A percentile compares a stretch with the other conserved stretches of the same genome.
Evolutionary conservation across 2,888 invertebrate genomes (phyloP).

Genomic region (Rugalucina vietnamica): DNA sequence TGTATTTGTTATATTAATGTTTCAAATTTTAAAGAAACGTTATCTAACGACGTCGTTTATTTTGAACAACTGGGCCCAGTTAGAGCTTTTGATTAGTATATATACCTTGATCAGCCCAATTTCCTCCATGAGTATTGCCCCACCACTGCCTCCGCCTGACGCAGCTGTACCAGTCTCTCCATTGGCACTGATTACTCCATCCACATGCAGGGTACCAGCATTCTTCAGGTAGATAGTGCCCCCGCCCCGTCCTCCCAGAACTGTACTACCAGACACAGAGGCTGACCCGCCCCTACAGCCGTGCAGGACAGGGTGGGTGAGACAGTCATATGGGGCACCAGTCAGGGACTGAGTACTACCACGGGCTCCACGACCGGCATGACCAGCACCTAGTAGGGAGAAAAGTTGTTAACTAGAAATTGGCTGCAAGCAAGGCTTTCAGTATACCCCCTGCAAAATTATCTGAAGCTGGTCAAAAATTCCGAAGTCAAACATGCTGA

Average conservation of each 20-base stretch:
- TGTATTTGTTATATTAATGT: too few relatives aligned
- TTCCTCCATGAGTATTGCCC: slow-evolving; percentile 65
- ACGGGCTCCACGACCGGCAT: slow-evolving; percentile 74
- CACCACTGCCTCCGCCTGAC: slow-evolving; percentile 74
- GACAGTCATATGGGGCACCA: slow-evolving; percentile 68
- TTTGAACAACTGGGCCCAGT: too few relatives aligned
- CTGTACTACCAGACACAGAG: slow-evolving; percentile 12
- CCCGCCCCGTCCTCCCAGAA: slow-evolving; percentile 68
- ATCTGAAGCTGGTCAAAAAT: too few relatives aligned
- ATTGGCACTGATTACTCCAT: slow-evolving; percentile 71
- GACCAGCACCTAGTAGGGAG: slow-evolving; percentile 72
- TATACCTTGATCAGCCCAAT: slow-evolving; percentile 64
- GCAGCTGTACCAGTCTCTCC: slow-evolving; percentile 61
- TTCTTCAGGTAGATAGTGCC: slow-evolving; percentile 68
- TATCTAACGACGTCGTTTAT: too few relatives aligned
- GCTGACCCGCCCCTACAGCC: slow-evolving; percentile 73
- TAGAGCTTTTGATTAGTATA: too few relatives aligned
- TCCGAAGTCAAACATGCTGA: too few relatives aligned
- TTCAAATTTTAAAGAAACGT: too few relatives aligned
- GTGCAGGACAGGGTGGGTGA: slow-evolving; percentile 65
- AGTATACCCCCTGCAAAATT: too few relatives aligned
- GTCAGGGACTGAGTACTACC: slow-evolving; percentile 54
- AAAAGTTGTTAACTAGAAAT: too few relatives aligned
- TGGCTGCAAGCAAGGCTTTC: too few relatives aligned
- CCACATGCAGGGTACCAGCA: slow-evolving; percentile 66